phyloP scores from a whole-genome alignment of 2,113 vertebrate genomes.

The Calidris pygmaea region DNA sequence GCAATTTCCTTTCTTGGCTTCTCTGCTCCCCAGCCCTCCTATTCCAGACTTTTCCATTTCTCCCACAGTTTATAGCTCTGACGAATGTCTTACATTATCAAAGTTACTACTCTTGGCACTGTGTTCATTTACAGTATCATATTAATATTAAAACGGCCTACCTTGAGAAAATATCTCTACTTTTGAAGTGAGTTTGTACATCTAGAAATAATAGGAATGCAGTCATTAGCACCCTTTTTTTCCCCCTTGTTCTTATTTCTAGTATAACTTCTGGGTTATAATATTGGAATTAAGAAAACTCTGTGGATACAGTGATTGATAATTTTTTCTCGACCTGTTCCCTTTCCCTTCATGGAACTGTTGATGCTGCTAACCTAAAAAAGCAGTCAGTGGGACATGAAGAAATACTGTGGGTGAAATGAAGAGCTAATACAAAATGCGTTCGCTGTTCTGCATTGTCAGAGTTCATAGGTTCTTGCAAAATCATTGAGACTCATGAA shows the following conservation, averaged over 20 bases:
- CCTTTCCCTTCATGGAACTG: neutral
- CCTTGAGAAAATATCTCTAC: neutral
- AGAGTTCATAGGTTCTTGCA: neutral
- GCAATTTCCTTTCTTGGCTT: neutral
- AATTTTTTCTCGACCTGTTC: neutral
- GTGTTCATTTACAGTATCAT: neutral
- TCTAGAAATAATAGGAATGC: neutral
- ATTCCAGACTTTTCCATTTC: neutral
- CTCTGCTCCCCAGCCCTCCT: neutral
- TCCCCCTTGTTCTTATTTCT: neutral
- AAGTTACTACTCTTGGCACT: neutral
- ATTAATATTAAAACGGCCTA: neutral
- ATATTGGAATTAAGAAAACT: neutral
- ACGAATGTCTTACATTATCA: neutral
- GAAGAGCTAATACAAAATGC: neutral
- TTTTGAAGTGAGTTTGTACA: neutral
- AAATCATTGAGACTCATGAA: neutral
- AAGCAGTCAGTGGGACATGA: neutral
- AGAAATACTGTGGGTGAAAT: neutral
- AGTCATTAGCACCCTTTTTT: neutral
- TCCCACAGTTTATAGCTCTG: neutral
- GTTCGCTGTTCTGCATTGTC: neutral
- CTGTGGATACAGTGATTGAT: neutral
- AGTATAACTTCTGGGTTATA: neutral
- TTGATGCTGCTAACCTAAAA: neutral